A percentile compares a stretch with the other conserved stretches of the same genome.
These are phyloP conservation scores for Oreocharis arfaki DNA, from an alignment of 2,113 vertebrate species.

Conservation along the genomic window DNA sequence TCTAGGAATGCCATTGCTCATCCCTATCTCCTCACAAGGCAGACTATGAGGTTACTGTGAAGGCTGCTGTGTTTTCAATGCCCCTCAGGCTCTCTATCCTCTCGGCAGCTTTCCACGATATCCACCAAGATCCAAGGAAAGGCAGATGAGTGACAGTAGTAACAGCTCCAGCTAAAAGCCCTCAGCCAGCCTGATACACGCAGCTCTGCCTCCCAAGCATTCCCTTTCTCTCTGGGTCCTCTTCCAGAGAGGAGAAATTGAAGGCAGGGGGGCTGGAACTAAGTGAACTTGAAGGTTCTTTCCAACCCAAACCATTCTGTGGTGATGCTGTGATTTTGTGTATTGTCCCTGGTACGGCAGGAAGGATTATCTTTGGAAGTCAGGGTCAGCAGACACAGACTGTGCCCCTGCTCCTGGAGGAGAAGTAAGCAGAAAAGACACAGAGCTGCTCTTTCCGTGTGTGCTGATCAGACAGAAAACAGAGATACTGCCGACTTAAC, in stretches of 20 bases:
- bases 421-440: background rate
- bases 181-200: fast-evolving
- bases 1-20: background rate
- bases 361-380: background rate
- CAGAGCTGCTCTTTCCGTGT: background rate
- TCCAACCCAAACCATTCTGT: background rate
- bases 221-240: background rate
- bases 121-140: background rate
- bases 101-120: background rate
- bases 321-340: background rate
- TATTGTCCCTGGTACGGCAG: background rate
- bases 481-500: background rate
- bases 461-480: background rate
- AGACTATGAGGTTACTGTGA: background rate
- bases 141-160: fast-evolving
- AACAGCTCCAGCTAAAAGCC: background rate
- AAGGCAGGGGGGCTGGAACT: background rate
- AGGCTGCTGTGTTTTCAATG: background rate
- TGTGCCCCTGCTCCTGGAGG: background rate
- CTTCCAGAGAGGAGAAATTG: background rate
- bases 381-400: background rate
- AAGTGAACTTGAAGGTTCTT: background rate
- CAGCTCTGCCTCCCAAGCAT: background rate
- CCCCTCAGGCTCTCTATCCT: background rate
- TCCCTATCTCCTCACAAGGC: background rate